Evolutionary conservation across 23 tunicate species (phyloP).

Genomic region (Aplidium turbinatum): DNA sequence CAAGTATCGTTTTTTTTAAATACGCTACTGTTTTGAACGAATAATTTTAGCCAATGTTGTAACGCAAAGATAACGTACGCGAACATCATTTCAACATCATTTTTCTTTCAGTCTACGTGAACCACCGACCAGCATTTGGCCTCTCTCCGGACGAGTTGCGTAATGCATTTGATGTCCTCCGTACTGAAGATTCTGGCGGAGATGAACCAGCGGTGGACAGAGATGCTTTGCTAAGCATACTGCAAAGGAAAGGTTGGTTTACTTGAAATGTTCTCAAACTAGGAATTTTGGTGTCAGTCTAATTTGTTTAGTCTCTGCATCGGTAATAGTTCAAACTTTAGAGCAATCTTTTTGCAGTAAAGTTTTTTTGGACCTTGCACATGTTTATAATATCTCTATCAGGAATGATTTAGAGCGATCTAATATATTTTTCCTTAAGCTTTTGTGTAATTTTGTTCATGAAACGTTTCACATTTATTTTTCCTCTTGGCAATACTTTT

Average conservation of each 20-base stretch:
- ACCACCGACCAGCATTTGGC: slow-evolving; percentile 98
- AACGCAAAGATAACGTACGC: too few species aligned
- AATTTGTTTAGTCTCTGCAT: too few species aligned
- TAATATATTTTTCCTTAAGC: too few species aligned
- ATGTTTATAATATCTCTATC: neutral
- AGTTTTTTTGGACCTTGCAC: neutral
- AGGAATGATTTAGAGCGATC: too few species aligned
- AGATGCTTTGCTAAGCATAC: slow-evolving; percentile 26
- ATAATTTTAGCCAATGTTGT: too few species aligned
- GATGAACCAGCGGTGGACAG: slow-evolving; percentile 44
- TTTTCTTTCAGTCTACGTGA: slow-evolving; percentile 69
- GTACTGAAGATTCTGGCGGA: neutral
- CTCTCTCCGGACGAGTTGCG: slow-evolving; percentile 67
- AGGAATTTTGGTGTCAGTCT: neutral
- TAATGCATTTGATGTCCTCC: slow-evolving; percentile 72
- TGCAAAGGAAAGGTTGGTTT: slow-evolving; percentile 59
- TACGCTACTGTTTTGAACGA: too few species aligned
- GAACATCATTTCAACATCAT: too few species aligned
- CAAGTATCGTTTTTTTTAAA: too few species aligned
- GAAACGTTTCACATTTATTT: neutral
- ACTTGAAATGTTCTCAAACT: neutral
- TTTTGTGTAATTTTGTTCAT: too few species aligned
- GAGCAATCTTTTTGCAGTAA: neutral
- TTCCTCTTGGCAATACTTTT: neutral
- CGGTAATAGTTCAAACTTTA: too few species aligned